A percentile compares a stretch with the other conserved stretches of the same genome.
These are phyloP conservation scores for Regulus satrapa DNA, from an alignment of 2,113 vertebrate genomes.

Conservation along the genomic window DNA sequence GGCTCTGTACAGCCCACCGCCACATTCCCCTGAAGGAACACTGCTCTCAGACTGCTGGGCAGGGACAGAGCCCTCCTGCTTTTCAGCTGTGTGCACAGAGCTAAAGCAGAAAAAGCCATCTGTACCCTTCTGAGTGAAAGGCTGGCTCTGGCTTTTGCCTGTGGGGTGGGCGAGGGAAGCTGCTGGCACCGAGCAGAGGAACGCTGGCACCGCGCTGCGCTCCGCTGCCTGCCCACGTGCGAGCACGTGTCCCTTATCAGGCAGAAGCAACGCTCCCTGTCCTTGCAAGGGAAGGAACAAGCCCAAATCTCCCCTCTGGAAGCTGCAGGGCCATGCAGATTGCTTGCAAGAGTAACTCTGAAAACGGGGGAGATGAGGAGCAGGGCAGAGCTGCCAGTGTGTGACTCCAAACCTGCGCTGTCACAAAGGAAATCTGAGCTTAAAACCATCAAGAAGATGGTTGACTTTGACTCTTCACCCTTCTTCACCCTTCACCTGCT, in stretches of 20 bases:
- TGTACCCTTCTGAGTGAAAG: background rate
- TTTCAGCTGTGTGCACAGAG: background rate
- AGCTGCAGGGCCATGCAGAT: background rate
- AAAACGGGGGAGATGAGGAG: background rate
- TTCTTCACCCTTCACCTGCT: background rate
- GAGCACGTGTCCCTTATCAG: background rate
- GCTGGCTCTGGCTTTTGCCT: background rate
- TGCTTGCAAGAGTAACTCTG: background rate
- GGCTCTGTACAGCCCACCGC: background rate
- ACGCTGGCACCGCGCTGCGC: accelerated
- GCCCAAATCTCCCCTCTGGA: background rate
- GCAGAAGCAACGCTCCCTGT: background rate
- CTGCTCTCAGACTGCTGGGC: background rate
- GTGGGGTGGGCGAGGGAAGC: background rate
- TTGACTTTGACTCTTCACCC: background rate
- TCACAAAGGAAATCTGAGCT: background rate
- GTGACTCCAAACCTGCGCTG: accelerated
- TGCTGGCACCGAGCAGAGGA: background rate
- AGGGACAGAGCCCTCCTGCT: background rate
- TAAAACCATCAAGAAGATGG: background rate
- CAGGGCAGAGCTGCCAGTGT: background rate
- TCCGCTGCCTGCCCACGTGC: accelerated
- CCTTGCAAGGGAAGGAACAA: background rate
- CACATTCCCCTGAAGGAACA: background rate
- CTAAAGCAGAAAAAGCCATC: background rate